Conservation (phyloP, 2,888 invertebrate genomes). For the Punctoribates punctum region DNA sequence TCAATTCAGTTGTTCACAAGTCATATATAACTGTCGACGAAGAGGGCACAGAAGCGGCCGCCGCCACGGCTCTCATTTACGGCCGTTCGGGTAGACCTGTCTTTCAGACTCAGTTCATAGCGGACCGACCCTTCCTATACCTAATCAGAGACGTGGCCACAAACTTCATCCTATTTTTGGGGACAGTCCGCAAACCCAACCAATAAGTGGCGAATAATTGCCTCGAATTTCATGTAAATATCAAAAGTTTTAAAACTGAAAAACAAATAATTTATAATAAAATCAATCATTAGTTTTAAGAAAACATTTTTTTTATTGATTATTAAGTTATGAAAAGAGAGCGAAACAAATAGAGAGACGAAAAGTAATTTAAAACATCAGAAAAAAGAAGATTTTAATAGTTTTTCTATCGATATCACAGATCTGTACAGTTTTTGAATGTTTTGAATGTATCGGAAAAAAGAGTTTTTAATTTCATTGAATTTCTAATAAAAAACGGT, state of each 20-base stretch:
- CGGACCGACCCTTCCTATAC: constrained; percentile 46
- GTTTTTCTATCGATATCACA: constrained; percentile 35
- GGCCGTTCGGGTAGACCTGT: constrained; percentile 44
- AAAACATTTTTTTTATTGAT: background rate
- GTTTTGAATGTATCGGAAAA: background rate
- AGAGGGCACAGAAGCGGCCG: constrained; percentile 48
- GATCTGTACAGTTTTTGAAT: constrained; percentile 29
- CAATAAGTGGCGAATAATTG: constrained; percentile 18
- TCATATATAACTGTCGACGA: constrained; percentile 47
- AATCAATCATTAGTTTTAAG: too few relatives aligned
- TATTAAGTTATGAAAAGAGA: background rate
- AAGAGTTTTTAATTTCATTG: background rate
- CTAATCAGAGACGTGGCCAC: constrained; percentile 47
- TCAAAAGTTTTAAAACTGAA: background rate
- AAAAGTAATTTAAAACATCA: background rate
- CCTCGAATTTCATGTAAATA: background rate
- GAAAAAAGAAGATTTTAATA: background rate
- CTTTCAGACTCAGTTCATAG: constrained; percentile 47
- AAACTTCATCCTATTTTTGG: constrained; percentile 47
- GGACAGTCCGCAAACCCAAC: constrained; percentile 46
- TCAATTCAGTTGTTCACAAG: constrained; percentile 46
- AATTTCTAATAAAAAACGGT: background rate
- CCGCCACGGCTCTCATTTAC: constrained; percentile 45
- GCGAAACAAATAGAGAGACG: background rate
- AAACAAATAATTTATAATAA: too few relatives aligned